A percentile compares a stretch with the other conserved stretches of the same genome.
Evolutionary conservation across 2,888 invertebrate species (phyloP).

Genomic region (Auanema sp.): DNA sequence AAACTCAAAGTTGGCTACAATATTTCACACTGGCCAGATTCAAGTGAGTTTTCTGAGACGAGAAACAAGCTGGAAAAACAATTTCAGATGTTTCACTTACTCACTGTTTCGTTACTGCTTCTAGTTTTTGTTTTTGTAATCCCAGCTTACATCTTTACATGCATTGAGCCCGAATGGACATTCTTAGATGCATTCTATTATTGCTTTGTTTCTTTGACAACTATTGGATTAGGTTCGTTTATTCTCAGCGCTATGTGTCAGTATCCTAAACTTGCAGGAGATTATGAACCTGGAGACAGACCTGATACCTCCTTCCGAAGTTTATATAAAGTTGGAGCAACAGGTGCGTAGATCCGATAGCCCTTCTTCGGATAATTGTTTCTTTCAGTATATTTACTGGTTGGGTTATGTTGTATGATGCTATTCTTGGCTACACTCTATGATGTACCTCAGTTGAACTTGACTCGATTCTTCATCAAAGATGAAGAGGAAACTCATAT

Average conservation of each 20-base stretch:
- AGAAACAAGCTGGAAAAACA: constrained; percentile 4
- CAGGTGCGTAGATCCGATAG: constrained; percentile 69
- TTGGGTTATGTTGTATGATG: constrained; percentile 83
- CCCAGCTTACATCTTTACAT: constrained; percentile 78
- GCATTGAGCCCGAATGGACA: constrained; percentile 72
- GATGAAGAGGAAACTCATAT: constrained; percentile 31
- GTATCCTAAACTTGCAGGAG: constrained; percentile 67
- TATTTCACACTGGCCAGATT: constrained; percentile 68
- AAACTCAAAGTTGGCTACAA: constrained; percentile 75
- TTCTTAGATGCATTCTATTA: constrained; percentile 85
- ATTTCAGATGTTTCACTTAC: constrained; percentile 75
- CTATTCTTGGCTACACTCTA: constrained; percentile 81
- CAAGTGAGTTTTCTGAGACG: constrained; percentile 39
- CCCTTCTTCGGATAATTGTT: constrained; percentile 5
- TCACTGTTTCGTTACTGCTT: constrained; percentile 70
- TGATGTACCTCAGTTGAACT: constrained; percentile 84
- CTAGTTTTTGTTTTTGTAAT: constrained; percentile 75
- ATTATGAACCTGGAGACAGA: constrained; percentile 83
- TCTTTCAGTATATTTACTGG: constrained; percentile 75
- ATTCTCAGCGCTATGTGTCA: too few species aligned
- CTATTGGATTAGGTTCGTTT: constrained; percentile 75
- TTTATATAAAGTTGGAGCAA: constrained; percentile 80
- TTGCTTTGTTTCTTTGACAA: constrained; percentile 86
- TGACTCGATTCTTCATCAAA: constrained; percentile 69
- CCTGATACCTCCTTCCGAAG: constrained; percentile 78